Conservation (phyloP, 2,113 vertebrate genomes). For the Neotoma lepida region DNA sequence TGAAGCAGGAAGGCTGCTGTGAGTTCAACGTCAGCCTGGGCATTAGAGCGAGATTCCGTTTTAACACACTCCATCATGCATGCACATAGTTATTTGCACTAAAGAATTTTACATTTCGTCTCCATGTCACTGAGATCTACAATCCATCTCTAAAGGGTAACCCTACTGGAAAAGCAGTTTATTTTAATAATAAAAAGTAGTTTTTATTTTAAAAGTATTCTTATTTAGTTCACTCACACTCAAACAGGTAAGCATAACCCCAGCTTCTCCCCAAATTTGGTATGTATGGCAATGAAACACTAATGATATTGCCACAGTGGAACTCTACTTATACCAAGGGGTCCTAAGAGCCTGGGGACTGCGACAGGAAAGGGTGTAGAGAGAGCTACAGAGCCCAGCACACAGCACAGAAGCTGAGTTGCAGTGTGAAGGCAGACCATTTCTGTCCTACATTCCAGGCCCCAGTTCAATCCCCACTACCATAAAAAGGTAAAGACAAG, state of each 20-base stretch:
- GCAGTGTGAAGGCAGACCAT: not conserved
- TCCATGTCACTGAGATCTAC: conserved; percentile 5
- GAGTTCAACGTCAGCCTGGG: not conserved
- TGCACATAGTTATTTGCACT: not conserved
- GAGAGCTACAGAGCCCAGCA: not conserved
- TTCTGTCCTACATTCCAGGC: not conserved
- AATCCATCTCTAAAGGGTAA: not conserved
- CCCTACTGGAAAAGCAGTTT: conserved; percentile 55
- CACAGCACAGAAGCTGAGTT: not conserved
- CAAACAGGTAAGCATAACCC: not conserved
- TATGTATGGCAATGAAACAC: not conserved
- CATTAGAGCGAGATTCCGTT: not conserved
- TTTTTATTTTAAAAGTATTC: conserved; percentile 39
- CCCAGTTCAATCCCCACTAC: not conserved
- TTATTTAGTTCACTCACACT: conserved; percentile 36
- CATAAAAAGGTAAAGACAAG: not conserved
- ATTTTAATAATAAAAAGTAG: conserved; percentile 51
- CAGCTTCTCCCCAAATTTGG: not conserved
- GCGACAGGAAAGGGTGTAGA: not conserved
- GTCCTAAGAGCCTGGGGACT: not conserved
- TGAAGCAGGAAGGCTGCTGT: not conserved
- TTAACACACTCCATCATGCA: not conserved
- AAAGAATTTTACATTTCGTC: conserved; percentile 31
- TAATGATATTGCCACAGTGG: not conserved
- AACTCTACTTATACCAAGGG: not conserved